phyloP scores from a whole-genome alignment of 2,888 invertebrate genomes.

The Pristionchus japonicus region DNA sequence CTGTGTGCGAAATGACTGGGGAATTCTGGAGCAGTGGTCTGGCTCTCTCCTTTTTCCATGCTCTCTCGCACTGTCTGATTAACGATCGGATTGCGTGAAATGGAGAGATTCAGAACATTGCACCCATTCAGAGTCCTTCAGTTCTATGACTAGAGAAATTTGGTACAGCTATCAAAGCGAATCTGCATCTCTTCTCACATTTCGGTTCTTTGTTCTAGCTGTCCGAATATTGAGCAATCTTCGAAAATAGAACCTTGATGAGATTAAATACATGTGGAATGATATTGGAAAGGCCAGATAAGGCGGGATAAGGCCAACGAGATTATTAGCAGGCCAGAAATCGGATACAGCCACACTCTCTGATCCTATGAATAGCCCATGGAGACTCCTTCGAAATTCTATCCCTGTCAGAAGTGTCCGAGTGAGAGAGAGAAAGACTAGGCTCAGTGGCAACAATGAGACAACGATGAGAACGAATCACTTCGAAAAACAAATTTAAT shows the following conservation, averaged over 20 bases:
- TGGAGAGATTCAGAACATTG: no score
- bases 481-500: background rate
- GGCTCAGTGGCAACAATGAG: background rate
- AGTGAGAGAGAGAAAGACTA: background rate
- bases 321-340: background rate
- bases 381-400: background rate
- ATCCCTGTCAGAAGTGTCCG: constrained; percentile 8
- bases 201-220: background rate
- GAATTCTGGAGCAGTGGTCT: no score
- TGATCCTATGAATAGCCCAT: constrained; percentile 1
- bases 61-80: no score
- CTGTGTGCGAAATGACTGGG: background rate
- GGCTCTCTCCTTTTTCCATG: no score
- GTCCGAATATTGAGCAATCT: background rate
- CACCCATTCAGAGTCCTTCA: no score
- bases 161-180: background rate
- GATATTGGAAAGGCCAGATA: background rate
- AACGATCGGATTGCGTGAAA: no score
- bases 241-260: background rate
- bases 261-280: background rate
- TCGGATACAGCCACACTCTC: background rate
- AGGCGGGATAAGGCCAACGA: background rate
- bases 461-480: no score
- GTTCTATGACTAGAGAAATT: background rate
- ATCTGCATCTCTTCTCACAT: background rate